Evolutionary conservation across 2,888 invertebrate genomes (phyloP), one percentile per base, ranked within the genome.

Genomic region (Sesia bembeciformis): DNA sequence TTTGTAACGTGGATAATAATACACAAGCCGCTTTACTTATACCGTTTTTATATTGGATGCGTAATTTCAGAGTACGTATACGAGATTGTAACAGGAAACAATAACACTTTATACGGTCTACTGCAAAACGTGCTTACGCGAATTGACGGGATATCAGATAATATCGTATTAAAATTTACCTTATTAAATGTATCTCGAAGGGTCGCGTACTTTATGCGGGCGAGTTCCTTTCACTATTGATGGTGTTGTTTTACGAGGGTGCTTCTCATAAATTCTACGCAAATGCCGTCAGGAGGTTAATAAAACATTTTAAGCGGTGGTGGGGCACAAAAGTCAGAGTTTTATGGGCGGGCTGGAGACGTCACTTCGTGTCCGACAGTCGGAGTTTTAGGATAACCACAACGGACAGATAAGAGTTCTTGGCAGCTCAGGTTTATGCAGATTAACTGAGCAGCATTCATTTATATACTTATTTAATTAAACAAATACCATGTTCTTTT

Each of bases 211-310:
- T 63, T 70, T 64, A 65, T 59, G 61, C 7, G 40, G 43, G 53
- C 58, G 58, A 63, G 58, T 59, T 50, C 8, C 54, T 56, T 53
- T 61, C 57, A 62, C 60, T 66, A 67, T 70, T 66, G 65, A 68
- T 66, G 62, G 54, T 57, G 56, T 58, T 59, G 40, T 49, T 58
- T 58, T 58, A 57, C 46, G 56, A 61, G 58, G 54, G 56, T 56
- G 60, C 61, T 74, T 74, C 71, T 67, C 72, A 66, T 74, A 69
- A 74, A 72, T 64, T 73, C 65, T 57, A 65, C 60, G 60, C 64
- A 66, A 70, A 67, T 72, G 62, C 57, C 60, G 58, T 58, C 60
- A 54, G 56, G 61, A 56, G 54, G 54, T 59, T 54, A 64, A 62
- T 72, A 66, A 72, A 75, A 68, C 60, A 62, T 65, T 68, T 62